Evolutionary conservation across 2,888 invertebrate genomes (phyloP).

Genomic region (Argyresthia goedartella): DNA sequence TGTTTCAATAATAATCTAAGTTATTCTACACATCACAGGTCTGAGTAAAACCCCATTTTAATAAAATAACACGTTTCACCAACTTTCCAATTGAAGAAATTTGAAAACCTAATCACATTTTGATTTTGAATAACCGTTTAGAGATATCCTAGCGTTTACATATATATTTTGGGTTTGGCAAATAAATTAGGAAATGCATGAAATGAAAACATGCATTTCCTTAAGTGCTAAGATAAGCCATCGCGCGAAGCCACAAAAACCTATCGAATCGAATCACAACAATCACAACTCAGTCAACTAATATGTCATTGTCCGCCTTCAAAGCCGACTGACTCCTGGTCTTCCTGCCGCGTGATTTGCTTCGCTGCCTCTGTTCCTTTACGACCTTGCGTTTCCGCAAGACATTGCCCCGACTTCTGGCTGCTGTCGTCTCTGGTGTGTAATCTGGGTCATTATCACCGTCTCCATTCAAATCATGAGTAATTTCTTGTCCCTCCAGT

Average conservation of each 20-base stretch:
- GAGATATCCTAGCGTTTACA: no score
- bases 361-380: slow-evolving; percentile 45
- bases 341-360: slow-evolving; percentile 50
- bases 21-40: slow-evolving; percentile 45
- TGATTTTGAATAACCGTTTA: neutral
- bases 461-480: slow-evolving; percentile 15
- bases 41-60: slow-evolving; percentile 17
- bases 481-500: no score
- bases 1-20: no score
- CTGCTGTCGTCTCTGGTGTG: slow-evolving; percentile 36
- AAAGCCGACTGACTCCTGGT: slow-evolving; percentile 51
- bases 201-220: no score
- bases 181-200: no score
- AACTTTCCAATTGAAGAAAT: neutral
- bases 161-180: no score
- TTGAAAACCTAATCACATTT: neutral
- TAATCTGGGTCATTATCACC: slow-evolving; percentile 47
- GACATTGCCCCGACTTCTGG: slow-evolving; percentile 50
- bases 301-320: slow-evolving; percentile 34
- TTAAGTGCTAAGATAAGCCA: no score
- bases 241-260: no score
- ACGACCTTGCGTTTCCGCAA: slow-evolving; percentile 44
- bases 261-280: neutral
- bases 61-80: neutral
- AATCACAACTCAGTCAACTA: slow-evolving; percentile 31